phyloP scores from a whole-genome alignment of 2,888 invertebrate species.

The Zygogramma bicolorata region DNA sequence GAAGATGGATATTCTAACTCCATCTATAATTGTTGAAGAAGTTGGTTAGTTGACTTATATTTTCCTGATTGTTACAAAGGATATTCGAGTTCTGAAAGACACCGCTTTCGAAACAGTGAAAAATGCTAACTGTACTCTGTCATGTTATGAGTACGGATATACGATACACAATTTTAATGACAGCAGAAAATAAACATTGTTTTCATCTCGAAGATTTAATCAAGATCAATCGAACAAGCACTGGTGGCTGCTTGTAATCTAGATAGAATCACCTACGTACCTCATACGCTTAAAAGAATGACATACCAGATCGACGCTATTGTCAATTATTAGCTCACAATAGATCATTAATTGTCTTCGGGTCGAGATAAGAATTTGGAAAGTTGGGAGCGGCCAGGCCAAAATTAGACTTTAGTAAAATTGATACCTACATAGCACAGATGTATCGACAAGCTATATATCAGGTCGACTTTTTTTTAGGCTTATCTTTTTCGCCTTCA shows the following conservation, averaged over 20 bases:
- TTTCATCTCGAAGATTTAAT: not conserved
- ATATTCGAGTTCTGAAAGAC: no score
- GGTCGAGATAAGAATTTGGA: constrained; percentile 53
- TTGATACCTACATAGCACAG: constrained; percentile 34
- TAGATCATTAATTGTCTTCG: constrained; percentile 56
- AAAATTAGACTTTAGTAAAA: constrained; percentile 39
- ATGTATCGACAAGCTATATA: constrained; percentile 40
- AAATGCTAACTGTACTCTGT: no score
- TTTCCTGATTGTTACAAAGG: no score
- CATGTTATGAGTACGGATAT: no score
- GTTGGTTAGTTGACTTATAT: no score
- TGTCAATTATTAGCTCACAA: constrained; percentile 49
- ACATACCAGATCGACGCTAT: constrained; percentile 41
- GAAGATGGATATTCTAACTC: no score
- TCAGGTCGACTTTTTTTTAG: constrained; percentile 2
- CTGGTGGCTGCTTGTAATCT: not conserved
- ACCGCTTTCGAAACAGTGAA: no score
- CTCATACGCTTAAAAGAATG: constrained; percentile 25
- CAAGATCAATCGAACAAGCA: not conserved
- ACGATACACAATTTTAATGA: no score
- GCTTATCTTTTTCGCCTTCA: constrained; percentile 7
- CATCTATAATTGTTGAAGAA: no score
- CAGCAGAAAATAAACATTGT: no score
- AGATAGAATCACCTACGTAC: not conserved
- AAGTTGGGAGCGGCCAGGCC: constrained; percentile 50